Evolutionary conservation across 2,888 invertebrate genomes (phyloP), one percentile per base, ranked within the genome.

Genomic region (Hirudinaria manillensis): DNA sequence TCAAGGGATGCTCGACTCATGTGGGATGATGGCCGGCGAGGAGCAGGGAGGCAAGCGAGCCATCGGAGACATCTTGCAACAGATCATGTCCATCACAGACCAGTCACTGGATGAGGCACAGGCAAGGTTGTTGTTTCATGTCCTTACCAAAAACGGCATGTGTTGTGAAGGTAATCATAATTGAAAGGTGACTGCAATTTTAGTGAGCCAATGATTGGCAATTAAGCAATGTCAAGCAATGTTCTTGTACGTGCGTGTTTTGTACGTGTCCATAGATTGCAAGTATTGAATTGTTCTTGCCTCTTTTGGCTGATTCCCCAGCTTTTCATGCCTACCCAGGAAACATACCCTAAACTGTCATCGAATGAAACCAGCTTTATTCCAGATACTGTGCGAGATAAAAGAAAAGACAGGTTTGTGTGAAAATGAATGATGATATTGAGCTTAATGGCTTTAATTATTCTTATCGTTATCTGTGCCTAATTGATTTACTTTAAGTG

Each of bases 41-140:
- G 36, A 34, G 7, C 34, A 36, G 36, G 68, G 68, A 24, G 73
- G 65, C 73, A 79, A 79, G 66, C 95, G 96, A 85, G 96, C 97
- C 86, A 97, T 97, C 82, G 94, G 94, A 34, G 96, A 97, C 87
- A 96, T 97, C 83, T 88, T 98, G 78, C 96, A 97, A 86, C 97
- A 97, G 87, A 98, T 98, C 76, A 96, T 98, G 96, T 97, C 96
- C 86, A 97, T 98, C 36, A 97, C 96, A 72, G 97, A 97, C 79
- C 97, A 98, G 88, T 94, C 94, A 81, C 89, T 98, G 84, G 97
- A 97, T 86, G 97, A 98, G 88, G 97, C 97, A 70, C 97, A 98
- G 88, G 96, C 96, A 76, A 89, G 89, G 89, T 89, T 85, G 55
- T 19, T 34, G 19, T 29, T 34, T 68, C 21, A 61, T 45, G 45